Evolutionary conservation across 2,888 invertebrate species (phyloP), one percentile per base, ranked within the genome.

Genomic region (Morpho deidamia): DNA sequence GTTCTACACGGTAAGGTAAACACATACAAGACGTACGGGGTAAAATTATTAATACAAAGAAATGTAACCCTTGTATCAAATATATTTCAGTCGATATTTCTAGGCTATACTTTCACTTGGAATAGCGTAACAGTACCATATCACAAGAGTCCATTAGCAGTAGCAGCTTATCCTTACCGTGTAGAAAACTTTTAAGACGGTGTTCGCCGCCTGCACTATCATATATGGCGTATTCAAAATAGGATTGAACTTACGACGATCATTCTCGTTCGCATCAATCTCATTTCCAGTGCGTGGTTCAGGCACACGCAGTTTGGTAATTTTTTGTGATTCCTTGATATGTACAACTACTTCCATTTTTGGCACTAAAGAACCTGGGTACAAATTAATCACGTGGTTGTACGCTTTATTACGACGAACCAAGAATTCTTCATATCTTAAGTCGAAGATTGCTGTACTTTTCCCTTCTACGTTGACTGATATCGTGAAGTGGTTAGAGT

Each of bases 351-450:
- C 92, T 14, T 89, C 83, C 44, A 94, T 82, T 64, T 93, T 91
- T 46, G 92, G 91, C n/a, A 95, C 93, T 7, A 92, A 71, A 62
- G 92, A 91, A 33, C 94, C 93, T 0, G 94, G 94, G 70, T 93
- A 92, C 46, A 95, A 81, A 72, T 94, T 93, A 52, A 95, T 87
- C 9, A 92, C 91, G 63, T 93, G 91, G 68, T 94, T 92, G 80
- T 95, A 95, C 9, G 91, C 89, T 7, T 92, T 92, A 58, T 92
- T 90, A 52, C 91, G 90, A 4, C 94, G 86, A 11, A 89, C 78
- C 45, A 95, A 75, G 41, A 95, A 68, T 76, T 95, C 94, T 70
- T 95, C 94, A 73, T 96, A 95, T 0, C 92, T 93, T 60, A 95
- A 76, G 68, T 93, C 93, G 76, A 96, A 95, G 1, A 89, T 82